Base-by-base conservation (phyloP, 2,113 vertebrate species). In the Acrocephalus arundinaceus region DNA sequence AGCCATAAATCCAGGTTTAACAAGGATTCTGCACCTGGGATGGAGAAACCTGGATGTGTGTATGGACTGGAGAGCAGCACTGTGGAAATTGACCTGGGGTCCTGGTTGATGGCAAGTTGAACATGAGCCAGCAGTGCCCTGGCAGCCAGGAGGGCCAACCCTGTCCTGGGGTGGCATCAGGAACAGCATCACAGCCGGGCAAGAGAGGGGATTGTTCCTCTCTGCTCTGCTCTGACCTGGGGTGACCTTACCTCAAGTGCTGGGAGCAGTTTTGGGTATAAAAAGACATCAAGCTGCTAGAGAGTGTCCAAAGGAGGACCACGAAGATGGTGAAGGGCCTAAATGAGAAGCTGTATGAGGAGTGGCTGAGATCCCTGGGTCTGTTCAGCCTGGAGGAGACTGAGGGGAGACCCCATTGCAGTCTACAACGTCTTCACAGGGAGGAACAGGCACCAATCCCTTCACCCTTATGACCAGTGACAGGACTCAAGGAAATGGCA, bases 61-160 rank as follows among this genome's bases (percentile, higher is more conserved):
- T 9, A 20, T 19, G 22, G 10, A 15, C 24, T 66, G 61, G 25
- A 80, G 21, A 55, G 51, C 15, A 80, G 33, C 3, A 3, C 41
- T 24, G n/a, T 25, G 21, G 27, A 57, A 80, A 37, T 4, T 21
- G 16, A 7, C 13, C 51, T 55, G 39, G 9, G 12, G 15, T 35
- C 15, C 39, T 19, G 15, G 12, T 46, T 0, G 0, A 5, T 3
- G 51, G 9, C 16, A 67, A 25, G 12, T 8, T 46, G 33, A 37
- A 25, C 10, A 1, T 10, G 41, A 57, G 10, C 1, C 16, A 57
- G 33, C 51, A 46, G 51, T 37, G 62, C 51, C 51, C 25, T 67
- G 62, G 58, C 51, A 67, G 51, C 33, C 62, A 25, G 62, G 27
- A 57, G 41, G 16, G n/a, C 13, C 39, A 67, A 0, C 15, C 1